Evolutionary conservation across 2,888 invertebrate genomes (phyloP).

Genomic region (Torymus tubicola): DNA sequence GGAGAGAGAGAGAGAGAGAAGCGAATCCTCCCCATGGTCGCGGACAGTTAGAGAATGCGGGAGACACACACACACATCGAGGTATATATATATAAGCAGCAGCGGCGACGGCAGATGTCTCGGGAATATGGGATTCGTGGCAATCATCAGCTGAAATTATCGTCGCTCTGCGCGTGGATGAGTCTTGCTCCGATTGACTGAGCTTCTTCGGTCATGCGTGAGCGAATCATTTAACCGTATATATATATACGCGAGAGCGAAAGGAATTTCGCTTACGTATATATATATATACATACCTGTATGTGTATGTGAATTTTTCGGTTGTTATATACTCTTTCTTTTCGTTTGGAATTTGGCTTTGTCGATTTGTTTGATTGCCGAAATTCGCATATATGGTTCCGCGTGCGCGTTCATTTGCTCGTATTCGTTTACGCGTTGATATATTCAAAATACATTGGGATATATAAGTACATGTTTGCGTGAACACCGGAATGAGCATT

Average conservation of each 20-base stretch:
- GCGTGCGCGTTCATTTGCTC: no score
- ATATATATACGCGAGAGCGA: neutral
- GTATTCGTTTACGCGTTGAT: no score
- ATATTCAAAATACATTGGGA: no score
- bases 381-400: no score
- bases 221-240: constrained; percentile 28
- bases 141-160: constrained; percentile 44
- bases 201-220: neutral
- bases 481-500: no score
- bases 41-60: constrained; percentile 45
- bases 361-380: no score
- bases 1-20: neutral
- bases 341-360: no score
- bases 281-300: no score
- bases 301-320: constrained; percentile 12
- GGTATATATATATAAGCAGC: no score
- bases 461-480: no score
- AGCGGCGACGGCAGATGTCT: constrained; percentile 59
- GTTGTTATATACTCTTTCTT: neutral
- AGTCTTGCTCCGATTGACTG: neutral
- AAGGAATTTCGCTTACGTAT: constrained; percentile 12
- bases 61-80: neutral
- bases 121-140: constrained; percentile 57
- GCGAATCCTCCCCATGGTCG: neutral
- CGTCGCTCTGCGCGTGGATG: neutral